Base-by-base conservation (phyloP, 2,797 vertebrate genomes). In the Hydrocynus forskahlii region DNA sequence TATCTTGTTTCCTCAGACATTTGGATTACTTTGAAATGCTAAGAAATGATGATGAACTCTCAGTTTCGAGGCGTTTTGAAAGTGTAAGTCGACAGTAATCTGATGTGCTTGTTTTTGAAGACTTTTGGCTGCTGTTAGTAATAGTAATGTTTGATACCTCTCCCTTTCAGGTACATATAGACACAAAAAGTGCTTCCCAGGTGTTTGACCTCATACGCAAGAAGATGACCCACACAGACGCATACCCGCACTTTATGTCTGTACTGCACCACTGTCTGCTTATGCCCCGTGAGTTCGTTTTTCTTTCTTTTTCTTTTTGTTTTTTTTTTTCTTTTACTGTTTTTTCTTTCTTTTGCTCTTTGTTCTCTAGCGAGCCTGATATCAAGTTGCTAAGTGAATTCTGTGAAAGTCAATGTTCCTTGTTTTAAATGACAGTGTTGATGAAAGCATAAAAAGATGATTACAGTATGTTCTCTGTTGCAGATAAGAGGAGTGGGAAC, bases 11-110 rank as follows among this genome's bases (percentile, higher is more conserved):
- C 63, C 29, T 64, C 86, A 99, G 98, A 88, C 98, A 99, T 93
- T 96, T 99, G 93, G 97, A 99, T 89, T 99, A 97, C 91, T 99
- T 99, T 21, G 98, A 99, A 93, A 99, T 99, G 96, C 95, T 99
- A 87, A 94, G 98, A 91, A 99, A 99, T 85, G 98, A 99, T 83
- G 98, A 99, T 21, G 98, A 99, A 88, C 92, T 98, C 91, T 95
- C 96, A 89, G 92, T 99, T 93, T 97, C 97, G 59, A 98, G 96
- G 93, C 96, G 97, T 63, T 99, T 98, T 84, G 98, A 99, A 81
- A 92, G 96, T 94, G 98, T 97, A 89, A 0, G 79, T 89, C 69
- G 57, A 38, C 63, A 50, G n/a, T 83, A 23, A 17, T 70, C 1
- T 23, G 23, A 50, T 17, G 19, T 74, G 4, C 7, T 16, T 43